Base-by-base conservation (phyloP, 2,888 invertebrate species). In the Microctonus brassicae region DNA sequence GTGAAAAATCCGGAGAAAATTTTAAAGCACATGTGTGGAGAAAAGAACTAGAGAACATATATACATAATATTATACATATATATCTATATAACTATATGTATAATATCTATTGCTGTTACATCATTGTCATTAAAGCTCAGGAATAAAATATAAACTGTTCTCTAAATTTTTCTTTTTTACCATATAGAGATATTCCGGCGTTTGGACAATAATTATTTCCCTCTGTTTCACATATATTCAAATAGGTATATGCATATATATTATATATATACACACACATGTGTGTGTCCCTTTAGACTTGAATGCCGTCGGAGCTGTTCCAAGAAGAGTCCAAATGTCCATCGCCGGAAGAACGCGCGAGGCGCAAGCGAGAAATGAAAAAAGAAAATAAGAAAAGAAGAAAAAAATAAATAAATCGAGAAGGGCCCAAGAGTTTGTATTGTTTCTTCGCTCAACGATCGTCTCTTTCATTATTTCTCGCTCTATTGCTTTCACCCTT, bases 161-260 rank as follows among this genome's bases (percentile, higher is more conserved):
- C n/a, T n/a, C n/a, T n/a, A n/a, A n/a, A n/a, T n/a, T n/a, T n/a
- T n/a, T 5, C 34, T 36, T 22, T 34, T 53, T 29, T 55, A 13
- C 11, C 2, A 62, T n/a, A 20, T 7, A n/a, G n/a, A 29, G 33
- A 53, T 20, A 34, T 69, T 58, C 58, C 60, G 70, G 39, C 33
- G 60, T 17, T 24, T 53, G 70, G n/a, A n/a, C n/a, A n/a, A 70
- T 67, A 73, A 73, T 73, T 73, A 70, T 57, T 47, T 70, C 63
- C 52, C 66, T 33, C 64, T 64, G 34, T 24, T 36, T 13, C n/a
- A 42, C 39, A 9, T 55, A n/a, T n/a, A n/a, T n/a, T n/a, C n/a
- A n/a, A n/a, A n/a, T n/a, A n/a, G n/a, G n/a, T n/a, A n/a, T n/a
- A n/a, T n/a, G n/a, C n/a, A n/a, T n/a, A n/a, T n/a, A n/a, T n/a